Conservation (phyloP, 2,113 vertebrate genomes). For the Hydrolagus affinis region DNA sequence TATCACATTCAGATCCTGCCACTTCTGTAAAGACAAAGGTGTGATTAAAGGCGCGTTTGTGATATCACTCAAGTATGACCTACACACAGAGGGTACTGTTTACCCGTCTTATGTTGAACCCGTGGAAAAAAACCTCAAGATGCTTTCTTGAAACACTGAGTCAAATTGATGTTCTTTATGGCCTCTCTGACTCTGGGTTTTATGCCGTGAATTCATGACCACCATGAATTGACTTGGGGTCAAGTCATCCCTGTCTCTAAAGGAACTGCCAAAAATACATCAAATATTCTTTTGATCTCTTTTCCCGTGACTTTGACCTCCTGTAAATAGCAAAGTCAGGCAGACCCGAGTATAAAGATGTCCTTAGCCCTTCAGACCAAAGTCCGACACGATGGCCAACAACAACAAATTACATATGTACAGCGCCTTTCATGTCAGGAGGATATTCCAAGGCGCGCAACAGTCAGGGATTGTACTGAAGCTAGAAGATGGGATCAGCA, state of each 20-base stretch:
- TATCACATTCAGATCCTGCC: constrained; percentile 95
- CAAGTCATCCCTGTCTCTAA: neutral
- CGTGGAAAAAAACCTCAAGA: neutral
- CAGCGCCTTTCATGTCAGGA: no score
- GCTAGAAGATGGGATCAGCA: no score
- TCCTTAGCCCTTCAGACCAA: no score
- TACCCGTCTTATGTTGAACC: neutral
- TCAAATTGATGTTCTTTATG: neutral
- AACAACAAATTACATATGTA: no score
- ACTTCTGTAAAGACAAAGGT: constrained; percentile 61
- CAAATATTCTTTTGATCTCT: no score
- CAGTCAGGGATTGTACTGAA: no score
- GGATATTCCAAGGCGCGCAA: no score
- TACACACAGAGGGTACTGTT: neutral
- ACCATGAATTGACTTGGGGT: neutral
- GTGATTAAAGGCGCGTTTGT: neutral
- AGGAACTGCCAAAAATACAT: neutral
- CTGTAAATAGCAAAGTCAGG: no score
- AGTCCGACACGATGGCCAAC: no score
- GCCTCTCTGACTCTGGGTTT: neutral
- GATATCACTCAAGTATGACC: neutral
- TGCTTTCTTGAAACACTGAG: neutral
- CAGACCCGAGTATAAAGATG: no score
- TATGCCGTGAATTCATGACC: neutral
- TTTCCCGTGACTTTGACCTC: no score